Evolutionary conservation across 2,113 vertebrate genomes (phyloP), one percentile per base, ranked within the genome.

Genomic region (Ophiodon elongatus): DNA sequence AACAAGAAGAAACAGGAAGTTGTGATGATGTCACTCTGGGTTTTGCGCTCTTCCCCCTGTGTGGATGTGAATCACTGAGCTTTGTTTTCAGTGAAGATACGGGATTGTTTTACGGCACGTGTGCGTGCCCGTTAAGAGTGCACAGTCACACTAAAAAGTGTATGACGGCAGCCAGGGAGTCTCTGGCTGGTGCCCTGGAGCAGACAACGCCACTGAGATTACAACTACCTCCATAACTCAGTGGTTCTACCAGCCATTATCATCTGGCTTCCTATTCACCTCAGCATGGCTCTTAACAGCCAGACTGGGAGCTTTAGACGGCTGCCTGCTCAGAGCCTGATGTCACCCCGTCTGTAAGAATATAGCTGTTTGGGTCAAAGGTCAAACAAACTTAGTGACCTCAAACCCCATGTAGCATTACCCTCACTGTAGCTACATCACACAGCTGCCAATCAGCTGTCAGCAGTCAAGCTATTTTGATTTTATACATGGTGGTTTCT

Each of bases 1-100:
- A 92, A 92, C 89, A 27, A 6, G 47, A 56, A 78, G 88, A 94
- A 95, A 94, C 90, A 94, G 92, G 93, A 95, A 94, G 92, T 91
- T 81, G 83, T 87, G 72, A 87, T 93, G 91, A 94, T 89, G 90
- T 93, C 92, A 95, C 56, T 72, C 65, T 81, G 86, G 88, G 90
- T 89, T 91, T 89, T 80, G 84, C 82, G 88, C 86, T 80, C 86
- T 73, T 83, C 82, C 78, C 81, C 82, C 50, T 31, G 66, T 85
- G 78, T 89, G 86, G 80, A 83, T 54, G 66, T 92, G 92, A 92
- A 82, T 92, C 89, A 87, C 66, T 7, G 72, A 60, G 67, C 77
- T 90, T 65, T 91, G 82, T 88, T 89, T 85, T 88, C 56, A 78
- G 65, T 1, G 43, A 45, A 89, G 90, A 90, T 89, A 91, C 84